phyloP scores from a whole-genome alignment of 2,888 invertebrate genomes.

The Rapana venosa region DNA sequence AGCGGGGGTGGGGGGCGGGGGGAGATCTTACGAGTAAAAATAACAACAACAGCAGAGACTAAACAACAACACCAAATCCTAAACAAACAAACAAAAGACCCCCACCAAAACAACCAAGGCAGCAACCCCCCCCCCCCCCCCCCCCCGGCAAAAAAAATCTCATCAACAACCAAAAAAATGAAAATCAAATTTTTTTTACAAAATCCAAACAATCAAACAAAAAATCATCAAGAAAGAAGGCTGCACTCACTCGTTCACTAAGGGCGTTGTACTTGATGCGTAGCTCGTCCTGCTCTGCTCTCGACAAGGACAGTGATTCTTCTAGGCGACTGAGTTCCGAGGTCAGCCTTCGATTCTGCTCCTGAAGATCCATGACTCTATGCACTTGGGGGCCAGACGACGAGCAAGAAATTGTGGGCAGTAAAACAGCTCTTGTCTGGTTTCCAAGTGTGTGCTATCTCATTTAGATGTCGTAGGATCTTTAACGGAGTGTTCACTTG shows the following conservation, averaged over 20 bases:
- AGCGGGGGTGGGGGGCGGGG: too few relatives aligned
- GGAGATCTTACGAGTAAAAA: too few relatives aligned
- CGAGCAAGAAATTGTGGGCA: conserved; percentile 52
- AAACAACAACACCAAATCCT: too few relatives aligned
- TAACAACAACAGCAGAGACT: too few relatives aligned
- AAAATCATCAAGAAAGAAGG: too few relatives aligned
- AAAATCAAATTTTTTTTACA: too few relatives aligned
- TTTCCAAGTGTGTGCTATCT: background rate
- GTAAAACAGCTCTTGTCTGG: conserved; percentile 62
- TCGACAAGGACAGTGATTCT: conserved; percentile 76
- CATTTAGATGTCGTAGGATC: conserved; percentile 54
- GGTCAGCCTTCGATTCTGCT: conserved; percentile 78
- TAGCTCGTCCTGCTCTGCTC: conserved; percentile 79
- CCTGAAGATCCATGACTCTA: conserved; percentile 63
- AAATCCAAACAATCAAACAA: too few relatives aligned
- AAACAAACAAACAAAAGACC: too few relatives aligned
- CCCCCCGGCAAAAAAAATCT: too few relatives aligned
- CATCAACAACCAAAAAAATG: too few relatives aligned
- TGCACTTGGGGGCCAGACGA: conserved; percentile 48
- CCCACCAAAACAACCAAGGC: too few relatives aligned
- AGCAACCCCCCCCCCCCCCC: too few relatives aligned
- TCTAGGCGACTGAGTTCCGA: conserved; percentile 78
- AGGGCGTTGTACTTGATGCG: conserved; percentile 79
- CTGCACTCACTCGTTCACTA: conserved; percentile 67
- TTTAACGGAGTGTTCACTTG: conserved; percentile 66